phyloP scores from a whole-genome alignment of 1,140 invertebrate species.

The Achroia grisella region DNA sequence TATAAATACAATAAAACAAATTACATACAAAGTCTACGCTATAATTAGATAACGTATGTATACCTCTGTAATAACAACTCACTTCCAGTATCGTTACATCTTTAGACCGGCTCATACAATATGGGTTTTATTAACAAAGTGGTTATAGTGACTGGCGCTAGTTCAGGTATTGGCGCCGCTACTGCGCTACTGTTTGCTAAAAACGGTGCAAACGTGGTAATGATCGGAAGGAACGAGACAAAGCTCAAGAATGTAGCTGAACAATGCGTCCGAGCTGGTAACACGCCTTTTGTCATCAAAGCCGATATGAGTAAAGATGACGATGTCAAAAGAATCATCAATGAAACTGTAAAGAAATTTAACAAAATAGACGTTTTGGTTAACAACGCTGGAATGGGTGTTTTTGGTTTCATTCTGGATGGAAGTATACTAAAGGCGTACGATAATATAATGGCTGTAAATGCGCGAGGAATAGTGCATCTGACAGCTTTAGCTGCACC shows the following conservation, averaged over 20 bases:
- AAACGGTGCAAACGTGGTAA: slow-evolving; percentile 78
- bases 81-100: too few species aligned
- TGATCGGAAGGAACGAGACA: slow-evolving; percentile 82
- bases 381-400: background rate
- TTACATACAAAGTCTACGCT: too few species aligned
- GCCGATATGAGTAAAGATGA: background rate
- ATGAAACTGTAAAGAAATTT: background rate
- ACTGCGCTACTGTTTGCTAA: slow-evolving; percentile 82
- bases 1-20: too few species aligned
- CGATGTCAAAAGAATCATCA: background rate
- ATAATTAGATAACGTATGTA: too few species aligned
- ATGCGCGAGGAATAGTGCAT: background rate
- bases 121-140: slow-evolving; percentile 72
- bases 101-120: too few species aligned
- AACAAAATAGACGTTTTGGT: background rate
- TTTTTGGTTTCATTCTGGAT: background rate
- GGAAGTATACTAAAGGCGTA: background rate
- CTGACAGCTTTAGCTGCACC: background rate
- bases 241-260: slow-evolving; percentile 68
- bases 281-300: slow-evolving; percentile 40
- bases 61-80: too few species aligned
- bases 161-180: slow-evolving; percentile 87
- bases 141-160: slow-evolving; percentile 82
- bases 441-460: background rate
- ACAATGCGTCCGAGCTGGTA: slow-evolving; percentile 70